phyloP scores from a whole-genome alignment of 2,113 vertebrate species.

The Ceyx cyanopectus region DNA sequence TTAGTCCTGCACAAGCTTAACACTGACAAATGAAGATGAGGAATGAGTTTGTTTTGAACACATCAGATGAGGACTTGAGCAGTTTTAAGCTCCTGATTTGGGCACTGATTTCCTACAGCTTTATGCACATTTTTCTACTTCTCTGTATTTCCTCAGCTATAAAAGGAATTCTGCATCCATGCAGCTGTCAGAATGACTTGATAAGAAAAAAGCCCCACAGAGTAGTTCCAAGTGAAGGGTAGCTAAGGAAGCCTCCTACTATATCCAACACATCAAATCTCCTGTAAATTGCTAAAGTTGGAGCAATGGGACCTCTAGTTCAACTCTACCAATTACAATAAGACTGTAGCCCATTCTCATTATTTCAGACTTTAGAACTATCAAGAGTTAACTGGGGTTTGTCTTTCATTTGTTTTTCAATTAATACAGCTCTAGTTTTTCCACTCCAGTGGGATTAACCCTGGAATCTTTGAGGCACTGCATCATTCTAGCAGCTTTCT shows the following conservation, averaged over 20 bases:
- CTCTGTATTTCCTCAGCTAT: not conserved
- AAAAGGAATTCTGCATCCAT: not conserved
- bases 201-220: not conserved
- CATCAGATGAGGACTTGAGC: not conserved
- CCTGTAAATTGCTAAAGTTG: not conserved
- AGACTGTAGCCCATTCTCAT: not conserved
- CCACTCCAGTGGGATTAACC: conserved; percentile 18
- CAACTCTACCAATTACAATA: not conserved
- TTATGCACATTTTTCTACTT: not conserved
- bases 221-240: not conserved
- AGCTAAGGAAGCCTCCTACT: not conserved
- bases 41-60: not conserved
- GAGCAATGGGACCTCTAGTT: not conserved
- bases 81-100: not conserved
- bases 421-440: conserved; percentile 3
- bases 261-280: not conserved
- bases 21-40: not conserved
- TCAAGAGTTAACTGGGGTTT: not conserved
- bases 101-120: not conserved
- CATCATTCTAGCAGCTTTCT: conserved; percentile 8
- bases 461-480: conserved; percentile 21
- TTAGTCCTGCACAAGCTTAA: not conserved
- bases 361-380: not conserved
- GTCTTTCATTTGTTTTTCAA: conserved; percentile 21
- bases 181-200: not conserved